phyloP scores from a whole-genome alignment of 2,888 invertebrate species.

The Macaria liturata region DNA sequence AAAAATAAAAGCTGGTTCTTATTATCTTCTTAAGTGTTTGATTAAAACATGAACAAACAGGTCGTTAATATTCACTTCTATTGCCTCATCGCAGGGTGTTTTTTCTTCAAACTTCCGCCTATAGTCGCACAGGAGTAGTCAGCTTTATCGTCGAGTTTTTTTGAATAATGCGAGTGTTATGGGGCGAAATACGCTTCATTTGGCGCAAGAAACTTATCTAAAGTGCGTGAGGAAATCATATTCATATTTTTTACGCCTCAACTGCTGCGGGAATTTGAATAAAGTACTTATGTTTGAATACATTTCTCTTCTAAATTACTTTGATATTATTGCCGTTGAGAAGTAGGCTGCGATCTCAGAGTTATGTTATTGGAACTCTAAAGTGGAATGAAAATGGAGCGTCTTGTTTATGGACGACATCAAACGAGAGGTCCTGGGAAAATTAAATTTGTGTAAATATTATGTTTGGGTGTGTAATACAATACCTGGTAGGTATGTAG shows the following conservation, averaged over 20 bases:
- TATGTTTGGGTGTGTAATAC: too few relatives aligned
- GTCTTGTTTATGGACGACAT: background rate
- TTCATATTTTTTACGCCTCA: conserved; percentile 81
- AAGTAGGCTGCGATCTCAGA: conserved; percentile 19
- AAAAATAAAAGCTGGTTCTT: too few relatives aligned
- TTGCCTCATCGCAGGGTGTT: too few relatives aligned
- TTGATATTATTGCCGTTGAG: conserved; percentile 32
- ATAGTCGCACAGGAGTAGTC: conserved; percentile 21
- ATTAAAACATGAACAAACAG: too few relatives aligned
- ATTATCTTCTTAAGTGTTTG: too few relatives aligned
- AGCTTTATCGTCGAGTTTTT: conserved; percentile 35
- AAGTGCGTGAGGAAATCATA: conserved; percentile 78
- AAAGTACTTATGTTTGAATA: conserved; percentile 49
- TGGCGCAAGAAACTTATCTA: conserved; percentile 73
- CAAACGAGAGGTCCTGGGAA: too few relatives aligned
- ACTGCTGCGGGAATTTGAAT: conserved; percentile 78
- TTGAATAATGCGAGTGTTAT: conserved; percentile 80
- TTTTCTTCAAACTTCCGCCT: too few relatives aligned
- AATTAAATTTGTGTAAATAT: too few relatives aligned
- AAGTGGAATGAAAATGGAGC: conserved; percentile 3
- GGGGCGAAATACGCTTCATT: conserved; percentile 81
- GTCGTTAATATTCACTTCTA: too few relatives aligned
- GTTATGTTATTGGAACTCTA: conserved; percentile 9
- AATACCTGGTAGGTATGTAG: too few relatives aligned
- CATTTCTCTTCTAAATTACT: conserved; percentile 40